Evolutionary conservation across 2,888 invertebrate genomes (phyloP), one percentile per base, ranked within the genome.

Genomic region (Drosophila multiciliata): DNA sequence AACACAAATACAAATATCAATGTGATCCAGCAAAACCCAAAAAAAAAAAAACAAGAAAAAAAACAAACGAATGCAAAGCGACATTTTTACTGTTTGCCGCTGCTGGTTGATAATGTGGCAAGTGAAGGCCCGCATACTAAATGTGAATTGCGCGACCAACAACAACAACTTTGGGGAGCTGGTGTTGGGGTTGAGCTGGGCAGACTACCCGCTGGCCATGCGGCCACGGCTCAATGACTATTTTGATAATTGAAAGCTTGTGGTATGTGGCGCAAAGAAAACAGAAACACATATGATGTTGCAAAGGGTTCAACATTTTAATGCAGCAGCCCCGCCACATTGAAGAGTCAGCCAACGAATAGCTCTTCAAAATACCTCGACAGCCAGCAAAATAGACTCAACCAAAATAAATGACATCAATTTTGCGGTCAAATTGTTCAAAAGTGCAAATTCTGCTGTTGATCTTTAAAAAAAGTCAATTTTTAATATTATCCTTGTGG

Each of bases 171-270:
- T 40, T 66, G 59, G 50, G 20, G 48, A 29, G 23, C 15, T 5
- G 23, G 29, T 5, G 38, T 7, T 20, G 20, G 42, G 12, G 7
- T 20, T 45, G 45, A 45, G 45, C 15, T 45, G 7, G 12, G 15
- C 49, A 66, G 48, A 65, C 50, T 64, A 61, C 61, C 85, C 85
- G 78, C 73, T 75, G 79, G 81, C 73, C 76, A 80, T 69, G 72
- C 66, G 79, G 75, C 76, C 81, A 91, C 81, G 92, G 89, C 87
- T 92, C 90, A 92, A 86, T 91, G 92, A 90, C 77, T 92, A 90
- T 90, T 89, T 89, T 64, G 91, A 89, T 90, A 91, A 92, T 92
- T 92, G 92, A 29, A 11, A 36, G 20, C 40, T 4, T 17, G 29
- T 50, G 29, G 29, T 38, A 33, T 1, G 12, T 20, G 9, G 15